Evolutionary conservation across 1,140 invertebrate genomes (phyloP), one percentile per base, ranked within the genome.

Genomic region (Neocloeon triangulifer): DNA sequence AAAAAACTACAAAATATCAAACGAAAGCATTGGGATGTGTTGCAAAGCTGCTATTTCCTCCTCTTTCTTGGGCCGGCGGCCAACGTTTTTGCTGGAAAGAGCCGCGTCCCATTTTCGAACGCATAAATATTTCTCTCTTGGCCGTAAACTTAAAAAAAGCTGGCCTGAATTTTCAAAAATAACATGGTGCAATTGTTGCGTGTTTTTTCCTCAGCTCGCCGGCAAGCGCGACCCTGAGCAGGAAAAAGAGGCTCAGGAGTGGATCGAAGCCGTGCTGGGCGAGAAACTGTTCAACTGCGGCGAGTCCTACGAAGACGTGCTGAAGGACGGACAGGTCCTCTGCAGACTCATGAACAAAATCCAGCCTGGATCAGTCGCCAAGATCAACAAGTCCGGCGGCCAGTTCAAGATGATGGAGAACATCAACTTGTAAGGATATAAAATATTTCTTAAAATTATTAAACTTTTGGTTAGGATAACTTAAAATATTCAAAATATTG

Each of bases 401-500:
- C 79, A 85, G 45, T 92, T 91, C 68, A 88, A 86, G 49, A 70
- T 91, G 66, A 89, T 91, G 82, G 84, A 92, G 58, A 92, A 92
- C 61, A 80, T 89, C 49, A 82, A 77, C 59, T 71, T 72, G 71
- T 74, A 54, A 62, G 64, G 52, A 25, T 2, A n/a, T n/a, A n/a
- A n/a, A n/a, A n/a, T n/a, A n/a, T n/a, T n/a, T n/a, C n/a, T n/a
- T n/a, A n/a, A n/a, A n/a, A n/a, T n/a, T n/a, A n/a, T n/a, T n/a
- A n/a, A n/a, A n/a, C n/a, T n/a, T n/a, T n/a, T n/a, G n/a, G n/a
- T n/a, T n/a, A n/a, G n/a, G n/a, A n/a, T n/a, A n/a, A n/a, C n/a
- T n/a, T n/a, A n/a, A n/a, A n/a, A n/a, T n/a, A n/a, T n/a, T n/a
- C n/a, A n/a, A n/a, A n/a, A n/a, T n/a, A n/a, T n/a, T n/a, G n/a